phyloP scores from a whole-genome alignment of 2,888 invertebrate genomes.

The Tenthredo scrophulariae region DNA sequence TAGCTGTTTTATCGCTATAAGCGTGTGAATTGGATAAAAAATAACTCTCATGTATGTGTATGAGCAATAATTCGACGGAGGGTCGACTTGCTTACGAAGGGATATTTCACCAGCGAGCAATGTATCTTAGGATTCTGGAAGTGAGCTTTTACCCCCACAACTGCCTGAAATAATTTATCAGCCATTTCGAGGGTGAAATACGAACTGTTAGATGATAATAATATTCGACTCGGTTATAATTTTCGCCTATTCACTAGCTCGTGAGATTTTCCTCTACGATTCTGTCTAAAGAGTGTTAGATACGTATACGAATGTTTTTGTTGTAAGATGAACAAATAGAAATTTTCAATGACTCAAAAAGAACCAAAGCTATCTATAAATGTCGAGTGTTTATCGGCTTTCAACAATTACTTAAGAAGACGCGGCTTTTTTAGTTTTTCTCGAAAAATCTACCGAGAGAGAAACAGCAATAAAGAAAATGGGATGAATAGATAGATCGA shows the following conservation, averaged over 20 bases:
- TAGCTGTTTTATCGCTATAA: not conserved
- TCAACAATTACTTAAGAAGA: not conserved
- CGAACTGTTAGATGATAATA: not conserved
- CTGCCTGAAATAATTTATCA: slow-evolving; percentile 10
- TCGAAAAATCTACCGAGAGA: not conserved
- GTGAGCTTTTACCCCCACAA: not conserved
- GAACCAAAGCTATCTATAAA: not conserved
- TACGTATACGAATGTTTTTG: not conserved
- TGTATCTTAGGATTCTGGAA: not conserved
- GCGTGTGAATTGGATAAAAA: slow-evolving; percentile 1
- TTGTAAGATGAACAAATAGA: not conserved
- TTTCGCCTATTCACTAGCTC: not conserved
- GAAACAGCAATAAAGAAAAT: not conserved
- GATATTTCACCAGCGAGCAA: not conserved
- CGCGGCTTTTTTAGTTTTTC: not conserved
- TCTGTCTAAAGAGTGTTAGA: not conserved
- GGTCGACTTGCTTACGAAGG: slow-evolving; percentile 17
- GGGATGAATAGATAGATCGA: not conserved
- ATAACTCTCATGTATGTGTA: slow-evolving; percentile 17
- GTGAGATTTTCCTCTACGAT: not conserved
- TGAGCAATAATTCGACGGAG: slow-evolving; percentile 16
- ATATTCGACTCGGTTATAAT: not conserved
- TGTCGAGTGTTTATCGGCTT: not conserved
- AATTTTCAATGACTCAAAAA: not conserved
- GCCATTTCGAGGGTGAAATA: slow-evolving; percentile 14